Evolutionary conservation across 92 coral and sea anemone species (phyloP).

Genomic region (Actinernus sp.): DNA sequence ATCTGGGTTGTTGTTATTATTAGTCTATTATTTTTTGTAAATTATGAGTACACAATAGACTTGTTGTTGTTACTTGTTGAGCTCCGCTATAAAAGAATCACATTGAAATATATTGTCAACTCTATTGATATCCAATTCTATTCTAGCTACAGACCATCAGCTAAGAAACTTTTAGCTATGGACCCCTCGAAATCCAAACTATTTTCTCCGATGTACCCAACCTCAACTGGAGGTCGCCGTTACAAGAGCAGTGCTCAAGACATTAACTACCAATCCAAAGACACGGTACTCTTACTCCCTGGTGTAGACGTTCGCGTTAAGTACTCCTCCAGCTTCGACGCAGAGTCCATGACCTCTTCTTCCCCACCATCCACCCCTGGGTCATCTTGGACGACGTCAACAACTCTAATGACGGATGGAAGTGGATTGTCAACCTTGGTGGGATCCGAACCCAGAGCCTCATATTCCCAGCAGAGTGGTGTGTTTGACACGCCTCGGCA

Average conservation of each 20-base stretch:
- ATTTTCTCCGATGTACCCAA: conserved; percentile 50
- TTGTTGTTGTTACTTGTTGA: no score
- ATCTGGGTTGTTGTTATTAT: no score
- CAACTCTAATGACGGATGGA: conserved; percentile 17
- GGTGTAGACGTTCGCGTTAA: conserved; percentile 96
- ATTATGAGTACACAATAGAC: no score
- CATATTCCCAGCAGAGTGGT: conserved; percentile 6
- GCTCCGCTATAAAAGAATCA: no score
- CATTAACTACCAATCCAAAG: conserved; percentile 71
- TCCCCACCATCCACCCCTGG: neutral
- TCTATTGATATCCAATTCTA: no score
- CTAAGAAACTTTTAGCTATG: conserved; percentile 26
- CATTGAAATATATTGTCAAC: no score
- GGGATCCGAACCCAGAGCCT: conserved; percentile 28
- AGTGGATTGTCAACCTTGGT: conserved; percentile 26
- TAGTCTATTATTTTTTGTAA: no score
- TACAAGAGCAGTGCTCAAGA: conserved; percentile 73
- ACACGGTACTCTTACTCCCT: conserved; percentile 82
- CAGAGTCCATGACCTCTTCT: conserved; percentile 36
- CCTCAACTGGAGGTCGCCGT: conserved; percentile 67
- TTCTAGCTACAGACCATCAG: conserved; percentile 32
- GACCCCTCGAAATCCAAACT: conserved; percentile 52
- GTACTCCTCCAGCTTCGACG: conserved; percentile 86
- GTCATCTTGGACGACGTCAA: conserved; percentile 15
- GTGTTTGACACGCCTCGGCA: conserved; percentile 15